Conservation (phyloP, 2,888 invertebrate genomes). For the Drosophila prostipennis region DNA sequence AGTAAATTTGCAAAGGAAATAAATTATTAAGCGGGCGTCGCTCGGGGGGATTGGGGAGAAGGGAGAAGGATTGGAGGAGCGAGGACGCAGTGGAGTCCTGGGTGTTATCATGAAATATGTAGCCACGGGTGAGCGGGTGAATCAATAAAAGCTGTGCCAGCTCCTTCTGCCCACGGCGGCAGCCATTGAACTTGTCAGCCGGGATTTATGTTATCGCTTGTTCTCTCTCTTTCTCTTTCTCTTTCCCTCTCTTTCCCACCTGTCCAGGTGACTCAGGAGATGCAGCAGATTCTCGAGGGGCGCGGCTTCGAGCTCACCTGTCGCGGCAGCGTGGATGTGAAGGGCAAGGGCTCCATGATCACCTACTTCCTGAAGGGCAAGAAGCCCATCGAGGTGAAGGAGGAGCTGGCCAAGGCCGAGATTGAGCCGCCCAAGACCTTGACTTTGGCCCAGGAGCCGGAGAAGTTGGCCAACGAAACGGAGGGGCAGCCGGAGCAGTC, state of each 20-base stretch:
- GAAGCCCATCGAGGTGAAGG: conserved; percentile 17
- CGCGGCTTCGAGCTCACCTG: conserved; percentile 93
- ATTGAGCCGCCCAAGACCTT: conserved; percentile 41
- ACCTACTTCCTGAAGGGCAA: conserved; percentile 89
- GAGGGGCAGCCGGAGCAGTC: conserved; percentile 2
- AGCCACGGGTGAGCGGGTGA: conserved; percentile 44
- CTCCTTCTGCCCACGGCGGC: conserved; percentile 12
- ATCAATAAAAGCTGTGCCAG: conserved; percentile 32
- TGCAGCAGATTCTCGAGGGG: conserved; percentile 90
- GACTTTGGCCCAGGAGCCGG: conserved; percentile 16
- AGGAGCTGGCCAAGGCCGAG: conserved; percentile 26
- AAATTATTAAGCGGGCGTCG: conserved; percentile 65
- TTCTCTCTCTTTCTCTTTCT: conserved; percentile 5
- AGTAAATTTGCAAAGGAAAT: conserved; percentile 66
- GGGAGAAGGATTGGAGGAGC: not conserved
- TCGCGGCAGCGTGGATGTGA: conserved; percentile 94
- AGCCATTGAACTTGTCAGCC: conserved; percentile 68
- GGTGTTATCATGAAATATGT: conserved; percentile 72
- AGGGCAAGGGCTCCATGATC: conserved; percentile 97
- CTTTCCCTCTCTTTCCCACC: too few species aligned
- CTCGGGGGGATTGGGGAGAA: not conserved
- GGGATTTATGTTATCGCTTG: conserved; percentile 64
- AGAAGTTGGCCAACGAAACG: not conserved
- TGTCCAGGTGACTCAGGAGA: conserved; percentile 93
- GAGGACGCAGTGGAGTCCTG: not conserved